Base-by-base conservation (phyloP, 2,888 invertebrate genomes). In the Torymus tubicola region DNA sequence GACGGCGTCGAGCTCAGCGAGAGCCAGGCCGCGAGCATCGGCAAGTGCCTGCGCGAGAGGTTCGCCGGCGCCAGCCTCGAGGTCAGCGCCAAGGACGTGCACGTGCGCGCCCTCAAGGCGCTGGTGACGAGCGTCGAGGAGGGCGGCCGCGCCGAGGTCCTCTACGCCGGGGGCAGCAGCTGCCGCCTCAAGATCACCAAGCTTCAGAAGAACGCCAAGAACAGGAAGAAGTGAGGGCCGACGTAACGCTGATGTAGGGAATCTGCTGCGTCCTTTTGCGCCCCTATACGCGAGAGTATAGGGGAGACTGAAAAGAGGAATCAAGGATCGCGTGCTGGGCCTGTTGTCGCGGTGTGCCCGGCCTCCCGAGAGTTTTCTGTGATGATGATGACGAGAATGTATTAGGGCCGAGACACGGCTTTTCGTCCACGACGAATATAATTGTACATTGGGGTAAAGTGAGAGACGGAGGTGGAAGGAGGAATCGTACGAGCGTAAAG, bases 11-110 rank as follows among this genome's bases (percentile, higher is more conserved):
- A 88, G 71, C 82, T 91, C 53, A 88, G 87, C 13, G 88, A 90
- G 50, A 84, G 82, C 12, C 91, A 91, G 75, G 90, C 90, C 0
- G 78, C 87, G 8, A 87, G 87, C 4, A 84, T 91, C 18, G 91
- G 91, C 2, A 91, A 91, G 81, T 90, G 89, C 78, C 87, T 91
- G 61, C 86, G 91, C 52, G 91, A 91, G 73, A 86, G 90, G 21
- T 91, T 89, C 80, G 88, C 90, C 2, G 91, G 91, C 0, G 87
- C 87, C 5, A 84, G 85, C 13, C 84, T 91, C 64, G 90, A 91
- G 81, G 86, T 91, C 78, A 90, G 90, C 82, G 89, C 89, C 16
- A 91, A 91, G 73, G 90, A 91, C 81, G 87, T 91, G 16, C 86
- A 88, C 75, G 88, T 89, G 4, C 89, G 86, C 63, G 88, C 90